Base-by-base conservation (phyloP, 2,797 vertebrate genomes). In the Poecile montanus region DNA sequence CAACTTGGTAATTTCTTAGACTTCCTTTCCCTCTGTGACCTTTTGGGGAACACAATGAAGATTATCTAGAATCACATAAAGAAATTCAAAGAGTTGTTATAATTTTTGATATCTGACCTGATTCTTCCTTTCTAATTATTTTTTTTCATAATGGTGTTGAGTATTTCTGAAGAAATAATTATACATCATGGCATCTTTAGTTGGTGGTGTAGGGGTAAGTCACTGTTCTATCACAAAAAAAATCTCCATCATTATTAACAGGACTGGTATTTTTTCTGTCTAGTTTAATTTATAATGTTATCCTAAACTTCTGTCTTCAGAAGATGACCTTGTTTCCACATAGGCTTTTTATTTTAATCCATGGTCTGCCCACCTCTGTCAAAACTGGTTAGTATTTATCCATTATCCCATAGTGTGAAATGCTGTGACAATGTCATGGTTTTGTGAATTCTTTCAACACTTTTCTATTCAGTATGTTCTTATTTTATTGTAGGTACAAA, bases 311-410 rank as follows among this genome's bases (percentile, higher is more conserved):
- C 38, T 36, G n/a, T 79, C 45, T 61, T 74, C 60, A 70, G 56
- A 76, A 57, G 18, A 77, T 47, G 72, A 74, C 40, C 32, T 67
- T 83, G 17, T 88, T 92, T 91, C 38, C 50, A 47, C 34, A 68
- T 29, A 61, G 32, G 2, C 63, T 62, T 58, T 84, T 88, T 62
- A 66, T 87, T 87, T 89, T 82, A 73, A 67, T 85, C 72, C 22
- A 11, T 66, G 81, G 45, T 47, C 72, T 91, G 88, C 53, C 48
- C 36, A 79, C 42, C 32, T 91, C 48, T 66, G 0, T 91, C 70
- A 32, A 87, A 87, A 92, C 68, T 79, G 20, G 44, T 94, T 57
- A 56, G 47, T 76, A 54, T 93, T 95, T 92, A 50, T 67, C 17
- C 16, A 21, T 90, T 79, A n/a, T 90, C 38, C 17, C 5, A 1